Evolutionary conservation across 2,888 invertebrate species (phyloP).

Genomic region (Netelia inedita): DNA sequence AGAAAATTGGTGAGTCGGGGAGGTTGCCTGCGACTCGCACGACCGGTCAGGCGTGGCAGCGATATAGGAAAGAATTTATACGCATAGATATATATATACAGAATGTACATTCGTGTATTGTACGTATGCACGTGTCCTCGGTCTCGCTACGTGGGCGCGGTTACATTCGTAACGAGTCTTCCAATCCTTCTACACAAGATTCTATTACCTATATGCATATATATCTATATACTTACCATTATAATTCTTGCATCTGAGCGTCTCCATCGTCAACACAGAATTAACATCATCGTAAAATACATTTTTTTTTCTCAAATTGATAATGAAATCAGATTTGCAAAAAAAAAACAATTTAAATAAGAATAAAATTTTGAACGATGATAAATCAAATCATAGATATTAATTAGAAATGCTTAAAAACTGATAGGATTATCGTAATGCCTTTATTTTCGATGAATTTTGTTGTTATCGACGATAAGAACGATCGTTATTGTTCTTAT

Average conservation of each 20-base stretch:
- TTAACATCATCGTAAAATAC: too few species aligned
- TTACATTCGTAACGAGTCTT: slow-evolving; percentile 80
- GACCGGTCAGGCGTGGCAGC: slow-evolving; percentile 74
- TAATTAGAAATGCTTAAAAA: too few species aligned
- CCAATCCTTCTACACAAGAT: slow-evolving; percentile 56
- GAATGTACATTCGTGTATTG: slow-evolving; percentile 39
- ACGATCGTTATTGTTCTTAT: neutral
- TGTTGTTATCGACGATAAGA: neutral
- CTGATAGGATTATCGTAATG: neutral
- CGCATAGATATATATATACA: slow-evolving; percentile 21
- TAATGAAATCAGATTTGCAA: too few species aligned
- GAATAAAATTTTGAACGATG: too few species aligned
- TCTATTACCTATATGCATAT: neutral
- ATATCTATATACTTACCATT: neutral
- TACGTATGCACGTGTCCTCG: slow-evolving; percentile 73
- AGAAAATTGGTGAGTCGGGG: neutral
- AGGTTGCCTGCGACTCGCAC: slow-evolving; percentile 41
- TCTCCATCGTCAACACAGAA: neutral
- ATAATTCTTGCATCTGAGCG: neutral
- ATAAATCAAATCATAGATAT: too few species aligned
- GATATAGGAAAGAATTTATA: neutral
- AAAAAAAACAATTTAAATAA: too few species aligned
- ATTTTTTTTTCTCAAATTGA: too few species aligned
- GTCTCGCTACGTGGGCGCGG: slow-evolving; percentile 83
- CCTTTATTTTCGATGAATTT: neutral